Percentiles rank a stretch among this genome's conserved stretches.
These are phyloP conservation scores for Patiria pectinifera DNA, from an alignment of 53 echinoderm and acorn worm species.

Conservation along the genomic window DNA sequence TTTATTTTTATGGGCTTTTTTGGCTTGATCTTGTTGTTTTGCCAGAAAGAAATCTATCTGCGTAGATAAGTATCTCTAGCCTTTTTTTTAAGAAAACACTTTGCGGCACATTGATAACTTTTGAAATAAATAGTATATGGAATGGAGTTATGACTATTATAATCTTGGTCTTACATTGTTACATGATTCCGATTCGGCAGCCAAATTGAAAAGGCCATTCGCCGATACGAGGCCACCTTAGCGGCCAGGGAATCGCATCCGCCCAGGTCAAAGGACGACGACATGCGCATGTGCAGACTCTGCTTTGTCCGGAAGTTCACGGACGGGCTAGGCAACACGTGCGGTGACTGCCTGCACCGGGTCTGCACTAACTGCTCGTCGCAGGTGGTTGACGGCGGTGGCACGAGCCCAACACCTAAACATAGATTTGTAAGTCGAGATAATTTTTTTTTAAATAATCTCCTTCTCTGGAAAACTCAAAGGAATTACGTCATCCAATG, in stretches of 20 bases:
- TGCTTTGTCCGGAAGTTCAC: constrained; percentile 72
- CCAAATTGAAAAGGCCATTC: constrained; percentile 69
- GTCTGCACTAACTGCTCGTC: constrained; percentile 62
- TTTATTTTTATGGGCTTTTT: no score
- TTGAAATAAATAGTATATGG: no score
- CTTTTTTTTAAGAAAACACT: no score
- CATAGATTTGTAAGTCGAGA: constrained; percentile 53
- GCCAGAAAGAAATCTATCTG: no score
- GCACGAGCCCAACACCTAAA: constrained; percentile 47
- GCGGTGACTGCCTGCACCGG: constrained; percentile 62
- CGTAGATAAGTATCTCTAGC: no score
- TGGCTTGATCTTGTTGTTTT: no score
- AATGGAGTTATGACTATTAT: no score
- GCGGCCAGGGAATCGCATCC: constrained; percentile 61
- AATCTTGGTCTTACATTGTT: neutral
- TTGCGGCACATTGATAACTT: no score
- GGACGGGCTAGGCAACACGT: constrained; percentile 61
- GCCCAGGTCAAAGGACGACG: constrained; percentile 67
- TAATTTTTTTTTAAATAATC: no score
- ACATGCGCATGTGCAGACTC: constrained; percentile 69
- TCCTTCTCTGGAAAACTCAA: no score
- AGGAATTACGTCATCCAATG: no score
- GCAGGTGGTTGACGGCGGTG: constrained; percentile 56
- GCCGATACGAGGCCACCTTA: constrained; percentile 61
- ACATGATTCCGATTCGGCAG: neutral